Conservation (phyloP, 2,797 vertebrate genomes). For the Hippocampus kuda region DNA sequence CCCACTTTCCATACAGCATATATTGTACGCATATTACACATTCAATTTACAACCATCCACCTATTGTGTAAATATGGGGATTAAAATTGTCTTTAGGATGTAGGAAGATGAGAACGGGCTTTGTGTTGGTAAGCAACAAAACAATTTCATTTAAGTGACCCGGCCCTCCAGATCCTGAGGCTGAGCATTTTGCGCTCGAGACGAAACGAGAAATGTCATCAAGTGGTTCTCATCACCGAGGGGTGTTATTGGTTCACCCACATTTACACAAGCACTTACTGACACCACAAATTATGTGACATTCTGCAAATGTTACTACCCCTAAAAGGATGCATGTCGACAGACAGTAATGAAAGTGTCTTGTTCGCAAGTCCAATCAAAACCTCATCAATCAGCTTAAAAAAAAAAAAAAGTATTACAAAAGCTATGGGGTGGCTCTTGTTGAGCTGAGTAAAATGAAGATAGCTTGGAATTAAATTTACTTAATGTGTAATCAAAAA, state of each 20-base stretch:
- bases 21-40: neutral
- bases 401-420: slow-evolving; percentile 23
- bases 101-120: neutral
- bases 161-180: slow-evolving; percentile 37
- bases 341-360: slow-evolving; percentile 70
- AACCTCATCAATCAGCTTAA: slow-evolving; percentile 66
- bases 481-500: slow-evolving; percentile 42
- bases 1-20: neutral
- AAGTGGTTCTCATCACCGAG: slow-evolving; percentile 52
- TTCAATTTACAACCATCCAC: neutral
- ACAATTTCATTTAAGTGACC: slow-evolving; percentile 40
- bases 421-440: slow-evolving; percentile 13
- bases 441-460: slow-evolving; percentile 22
- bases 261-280: slow-evolving; percentile 7
- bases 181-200: slow-evolving; percentile 38
- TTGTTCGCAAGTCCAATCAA: slow-evolving; percentile 67
- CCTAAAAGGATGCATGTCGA: slow-evolving; percentile 61
- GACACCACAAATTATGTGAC: slow-evolving; percentile 10
- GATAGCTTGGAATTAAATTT: slow-evolving; percentile 22
- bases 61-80: neutral
- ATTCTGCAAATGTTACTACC: slow-evolving; percentile 45
- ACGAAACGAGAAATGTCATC: slow-evolving; percentile 60
- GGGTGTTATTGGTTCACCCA: slow-evolving; percentile 26
- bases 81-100: neutral
- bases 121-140: slow-evolving; percentile 1